phyloP scores from a whole-genome alignment of 2,888 invertebrate species.

The Nycteola revayana region DNA sequence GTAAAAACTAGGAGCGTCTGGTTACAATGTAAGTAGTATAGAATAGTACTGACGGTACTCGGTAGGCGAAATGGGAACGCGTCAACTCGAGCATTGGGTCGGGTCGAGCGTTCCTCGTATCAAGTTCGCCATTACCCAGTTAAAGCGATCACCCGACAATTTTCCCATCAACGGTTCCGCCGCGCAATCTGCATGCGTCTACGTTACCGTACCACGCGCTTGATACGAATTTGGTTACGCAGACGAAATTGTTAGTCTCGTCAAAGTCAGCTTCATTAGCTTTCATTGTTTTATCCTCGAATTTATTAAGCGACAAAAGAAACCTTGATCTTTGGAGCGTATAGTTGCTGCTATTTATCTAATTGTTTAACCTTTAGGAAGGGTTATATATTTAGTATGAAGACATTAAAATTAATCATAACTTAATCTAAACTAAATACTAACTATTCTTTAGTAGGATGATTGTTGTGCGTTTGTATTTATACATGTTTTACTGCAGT shows the following conservation, averaged over 20 bases:
- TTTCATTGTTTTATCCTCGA: conserved; percentile 14
- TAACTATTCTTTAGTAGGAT: no score
- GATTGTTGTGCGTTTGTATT: no score
- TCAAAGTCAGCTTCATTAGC: conserved; percentile 12
- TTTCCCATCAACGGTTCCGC: conserved; percentile 62
- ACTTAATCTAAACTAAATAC: no score
- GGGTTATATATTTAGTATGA: no score
- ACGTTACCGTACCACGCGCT: conserved; percentile 43
- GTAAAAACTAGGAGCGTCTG: conserved; percentile 12
- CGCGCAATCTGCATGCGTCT: conserved; percentile 54
- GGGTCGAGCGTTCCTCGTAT: conserved; percentile 42
- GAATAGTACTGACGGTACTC: conserved; percentile 7
- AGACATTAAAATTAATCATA: no score
- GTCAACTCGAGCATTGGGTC: conserved; percentile 40
- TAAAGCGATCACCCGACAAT: conserved; percentile 68
- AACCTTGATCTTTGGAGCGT: no score
- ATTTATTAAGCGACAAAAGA: no score
- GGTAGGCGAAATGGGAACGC: conserved; percentile 38
- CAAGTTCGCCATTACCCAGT: conserved; percentile 73
- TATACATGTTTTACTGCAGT: no score
- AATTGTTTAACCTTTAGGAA: no score
- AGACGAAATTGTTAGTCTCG: conserved; percentile 11
- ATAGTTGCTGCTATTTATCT: no score
- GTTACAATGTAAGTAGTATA: conserved; percentile 11
- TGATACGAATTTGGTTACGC: conserved; percentile 24